phyloP scores from a whole-genome alignment of 2,113 vertebrate genomes.

The Neodontobutis hainanensis region DNA sequence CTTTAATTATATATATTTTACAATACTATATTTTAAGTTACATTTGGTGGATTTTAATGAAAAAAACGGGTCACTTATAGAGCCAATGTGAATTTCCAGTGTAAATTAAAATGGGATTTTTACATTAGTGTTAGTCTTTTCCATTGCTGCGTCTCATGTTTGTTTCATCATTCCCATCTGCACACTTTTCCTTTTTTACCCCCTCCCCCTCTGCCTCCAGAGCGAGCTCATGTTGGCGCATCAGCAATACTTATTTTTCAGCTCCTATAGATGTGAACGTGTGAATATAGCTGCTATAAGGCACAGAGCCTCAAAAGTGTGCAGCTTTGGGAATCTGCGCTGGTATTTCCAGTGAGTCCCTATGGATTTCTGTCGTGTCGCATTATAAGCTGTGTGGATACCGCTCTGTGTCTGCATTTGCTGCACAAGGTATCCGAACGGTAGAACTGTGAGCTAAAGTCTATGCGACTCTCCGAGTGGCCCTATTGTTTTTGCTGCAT shows the following conservation, averaged over 20 bases:
- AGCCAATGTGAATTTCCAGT: too few relatives aligned
- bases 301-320: not conserved
- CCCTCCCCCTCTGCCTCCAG: not conserved
- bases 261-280: slow-evolving; percentile 30
- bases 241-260: slow-evolving; percentile 60
- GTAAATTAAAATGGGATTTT: too few relatives aligned
- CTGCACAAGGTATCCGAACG: slow-evolving; percentile 43
- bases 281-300: not conserved
- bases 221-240: slow-evolving; percentile 59
- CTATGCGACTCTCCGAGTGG: slow-evolving; percentile 39
- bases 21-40: too few relatives aligned
- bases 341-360: not conserved
- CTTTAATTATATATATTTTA: too few relatives aligned
- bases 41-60: too few relatives aligned
- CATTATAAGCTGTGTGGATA: slow-evolving; percentile 34
- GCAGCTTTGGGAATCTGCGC: not conserved
- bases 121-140: not conserved
- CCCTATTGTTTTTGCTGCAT: slow-evolving; percentile 57
- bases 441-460: slow-evolving; percentile 25
- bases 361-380: slow-evolving; percentile 20
- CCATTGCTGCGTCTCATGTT: not conserved
- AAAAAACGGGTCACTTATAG: too few relatives aligned
- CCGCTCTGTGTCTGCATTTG: slow-evolving; percentile 34
- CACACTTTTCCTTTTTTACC: not conserved
- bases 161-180: slow-evolving; percentile 22